Conservation (phyloP, 2,797 vertebrate species). For the Xerus rutilus region DNA sequence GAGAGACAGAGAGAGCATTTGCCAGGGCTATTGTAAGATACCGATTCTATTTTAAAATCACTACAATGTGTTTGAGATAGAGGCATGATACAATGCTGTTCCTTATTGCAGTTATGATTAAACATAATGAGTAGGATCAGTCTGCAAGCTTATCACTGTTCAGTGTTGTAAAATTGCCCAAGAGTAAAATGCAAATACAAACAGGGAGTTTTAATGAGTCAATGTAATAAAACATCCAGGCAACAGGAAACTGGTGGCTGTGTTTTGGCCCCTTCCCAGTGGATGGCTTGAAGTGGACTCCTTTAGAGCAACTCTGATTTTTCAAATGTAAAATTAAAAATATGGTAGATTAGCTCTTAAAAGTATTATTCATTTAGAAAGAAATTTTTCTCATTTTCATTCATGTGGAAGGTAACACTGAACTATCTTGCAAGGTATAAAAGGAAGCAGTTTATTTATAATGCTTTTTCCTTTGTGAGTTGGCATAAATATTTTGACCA, state of each 20-base stretch:
- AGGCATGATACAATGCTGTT: constrained; percentile 81
- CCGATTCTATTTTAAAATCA: constrained; percentile 79
- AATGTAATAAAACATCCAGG: constrained; percentile 79
- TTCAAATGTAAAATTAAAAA: constrained; percentile 64
- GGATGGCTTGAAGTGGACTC: background rate
- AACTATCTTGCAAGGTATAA: constrained; percentile 45
- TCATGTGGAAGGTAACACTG: constrained; percentile 13
- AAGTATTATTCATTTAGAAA: constrained; percentile 31
- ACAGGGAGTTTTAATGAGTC: constrained; percentile 85
- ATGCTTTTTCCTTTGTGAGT: background rate
- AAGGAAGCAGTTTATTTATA: constrained; percentile 22
- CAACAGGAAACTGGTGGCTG: constrained; percentile 79
- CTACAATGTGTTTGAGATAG: constrained; percentile 77
- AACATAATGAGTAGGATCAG: constrained; percentile 83
- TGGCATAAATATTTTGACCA: constrained; percentile 49
- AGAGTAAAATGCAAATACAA: constrained; percentile 87
- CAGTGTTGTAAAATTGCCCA: constrained; percentile 83
- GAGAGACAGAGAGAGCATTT: background rate
- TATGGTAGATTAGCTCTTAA: constrained; percentile 24
- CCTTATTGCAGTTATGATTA: constrained; percentile 85
- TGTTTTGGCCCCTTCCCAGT: constrained; percentile 33
- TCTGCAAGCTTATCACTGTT: constrained; percentile 86
- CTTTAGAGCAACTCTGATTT: constrained; percentile 39
- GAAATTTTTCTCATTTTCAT: constrained; percentile 9
- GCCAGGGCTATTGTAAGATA: constrained; percentile 56